Evolutionary conservation across 1,140 invertebrate genomes (phyloP).

Genomic region (Laupala kohalensis): DNA sequence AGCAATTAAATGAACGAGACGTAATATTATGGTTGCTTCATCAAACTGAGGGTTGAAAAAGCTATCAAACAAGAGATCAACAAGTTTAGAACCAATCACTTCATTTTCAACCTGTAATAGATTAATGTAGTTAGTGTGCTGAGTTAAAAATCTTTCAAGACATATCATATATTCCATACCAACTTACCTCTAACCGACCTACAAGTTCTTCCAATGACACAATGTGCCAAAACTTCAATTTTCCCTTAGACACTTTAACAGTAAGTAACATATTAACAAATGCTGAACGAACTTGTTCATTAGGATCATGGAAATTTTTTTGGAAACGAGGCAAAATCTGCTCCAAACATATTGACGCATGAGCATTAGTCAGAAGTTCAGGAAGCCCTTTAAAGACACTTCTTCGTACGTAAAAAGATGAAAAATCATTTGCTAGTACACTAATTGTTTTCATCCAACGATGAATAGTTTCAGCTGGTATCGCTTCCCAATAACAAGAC

Average conservation of each 20-base stretch:
- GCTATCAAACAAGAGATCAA: not conserved
- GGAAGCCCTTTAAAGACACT: slow-evolving; percentile 17
- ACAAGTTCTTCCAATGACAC: slow-evolving; percentile 15
- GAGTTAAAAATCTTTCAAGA: no score
- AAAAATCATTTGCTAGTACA: slow-evolving; percentile 16
- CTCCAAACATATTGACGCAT: slow-evolving; percentile 8
- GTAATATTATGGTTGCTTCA: not conserved
- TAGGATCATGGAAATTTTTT: slow-evolving; percentile 17
- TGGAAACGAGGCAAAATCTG: slow-evolving; percentile 14
- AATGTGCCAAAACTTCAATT: slow-evolving; percentile 16
- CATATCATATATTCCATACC: no score
- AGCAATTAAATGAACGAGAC: not conserved
- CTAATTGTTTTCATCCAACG: slow-evolving; percentile 14
- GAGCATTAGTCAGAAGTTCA: slow-evolving; percentile 10
- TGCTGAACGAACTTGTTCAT: slow-evolving; percentile 18
- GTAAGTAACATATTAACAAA: slow-evolving; percentile 17
- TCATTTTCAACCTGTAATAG: slow-evolving; percentile 1
- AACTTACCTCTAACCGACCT: slow-evolving; percentile 17
- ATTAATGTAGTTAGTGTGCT: no score
- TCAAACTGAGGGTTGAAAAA: not conserved
- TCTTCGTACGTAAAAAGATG: slow-evolving; percentile 12
- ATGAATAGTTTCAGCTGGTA: slow-evolving; percentile 14
- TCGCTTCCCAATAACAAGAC: slow-evolving; percentile 10
- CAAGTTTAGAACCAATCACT: not conserved
- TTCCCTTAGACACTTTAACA: slow-evolving; percentile 11